A percentile compares a stretch with the other conserved stretches of the same genome.
Evolutionary conservation across 64 coral and sea anemone species (phyloP).

Genomic region (Anthopleura sola): DNA sequence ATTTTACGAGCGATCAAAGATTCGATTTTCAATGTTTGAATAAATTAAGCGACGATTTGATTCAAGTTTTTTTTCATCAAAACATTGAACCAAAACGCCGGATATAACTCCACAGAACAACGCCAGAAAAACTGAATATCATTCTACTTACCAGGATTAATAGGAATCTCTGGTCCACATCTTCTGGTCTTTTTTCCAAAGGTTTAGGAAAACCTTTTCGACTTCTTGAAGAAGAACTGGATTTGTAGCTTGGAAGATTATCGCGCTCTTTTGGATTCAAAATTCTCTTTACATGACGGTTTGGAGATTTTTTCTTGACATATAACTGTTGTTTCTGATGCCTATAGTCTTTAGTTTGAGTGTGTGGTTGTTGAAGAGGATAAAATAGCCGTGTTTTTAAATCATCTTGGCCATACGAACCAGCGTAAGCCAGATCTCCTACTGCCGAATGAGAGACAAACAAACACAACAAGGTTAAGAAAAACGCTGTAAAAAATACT

Average conservation of each 20-base stretch:
- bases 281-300: slow-evolving; percentile 11
- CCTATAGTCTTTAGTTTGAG: not conserved
- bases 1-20: slow-evolving; percentile 27
- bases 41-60: slow-evolving; percentile 4
- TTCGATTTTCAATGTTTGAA: slow-evolving; percentile 14
- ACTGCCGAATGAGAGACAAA: slow-evolving; percentile 66
- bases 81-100: slow-evolving; percentile 3
- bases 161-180: slow-evolving; percentile 24
- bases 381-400: slow-evolving; percentile 15
- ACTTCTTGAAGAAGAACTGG: slow-evolving; percentile 12
- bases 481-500: slow-evolving; percentile 12
- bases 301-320: not conserved
- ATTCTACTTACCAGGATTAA: slow-evolving; percentile 52
- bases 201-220: slow-evolving; percentile 15
- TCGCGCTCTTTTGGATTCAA: slow-evolving; percentile 1
- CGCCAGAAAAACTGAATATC: not conserved
- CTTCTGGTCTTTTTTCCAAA: slow-evolving; percentile 8
- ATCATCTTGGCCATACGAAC: slow-evolving; percentile 70
- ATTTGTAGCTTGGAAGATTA: not conserved
- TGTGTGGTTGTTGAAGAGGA: not conserved
- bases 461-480: slow-evolving; percentile 29
- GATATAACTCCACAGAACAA: not conserved
- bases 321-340: not conserved
- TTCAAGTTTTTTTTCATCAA: slow-evolving; percentile 1
- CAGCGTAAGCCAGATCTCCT: slow-evolving; percentile 56